These are phyloP conservation scores for Loris lydekkerianus DNA, from an alignment of 2,797 vertebrate genomes.

Conservation along the genomic window DNA sequence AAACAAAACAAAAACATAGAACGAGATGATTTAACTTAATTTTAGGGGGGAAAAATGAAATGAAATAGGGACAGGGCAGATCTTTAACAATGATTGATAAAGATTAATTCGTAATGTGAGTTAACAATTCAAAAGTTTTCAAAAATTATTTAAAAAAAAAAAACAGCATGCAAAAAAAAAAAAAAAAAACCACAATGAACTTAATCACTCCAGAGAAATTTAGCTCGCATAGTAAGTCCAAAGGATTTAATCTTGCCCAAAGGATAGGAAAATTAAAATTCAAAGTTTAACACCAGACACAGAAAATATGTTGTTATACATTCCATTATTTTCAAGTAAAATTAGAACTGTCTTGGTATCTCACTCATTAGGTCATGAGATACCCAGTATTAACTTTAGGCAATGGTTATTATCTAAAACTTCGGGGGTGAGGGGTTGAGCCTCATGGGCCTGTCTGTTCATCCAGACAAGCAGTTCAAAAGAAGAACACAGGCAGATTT, in stretches of 20 bases:
- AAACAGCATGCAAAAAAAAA: not conserved
- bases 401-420: not conserved
- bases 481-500: not conserved
- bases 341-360: not conserved
- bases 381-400: not conserved
- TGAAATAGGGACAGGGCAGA: not conserved
- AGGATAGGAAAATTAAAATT: conserved; percentile 40
- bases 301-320: conserved; percentile 3
- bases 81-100: conserved; percentile 5
- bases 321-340: conserved; percentile 27
- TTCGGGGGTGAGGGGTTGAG: fast-evolving
- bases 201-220: conserved; percentile 24
- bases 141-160: not conserved
- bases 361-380: not conserved
- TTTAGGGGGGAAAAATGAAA: not conserved
- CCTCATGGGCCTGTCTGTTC: not conserved
- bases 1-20: not conserved
- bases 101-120: not conserved
- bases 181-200: not conserved
- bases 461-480: not conserved
- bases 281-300: not conserved
- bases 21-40: conserved; percentile 6
- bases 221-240: not conserved
- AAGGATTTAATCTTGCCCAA: conserved; percentile 12
- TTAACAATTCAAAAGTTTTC: not conserved